phyloP scores from a whole-genome alignment of 2,797 vertebrate species.

The Cyprinodon diabolis region DNA sequence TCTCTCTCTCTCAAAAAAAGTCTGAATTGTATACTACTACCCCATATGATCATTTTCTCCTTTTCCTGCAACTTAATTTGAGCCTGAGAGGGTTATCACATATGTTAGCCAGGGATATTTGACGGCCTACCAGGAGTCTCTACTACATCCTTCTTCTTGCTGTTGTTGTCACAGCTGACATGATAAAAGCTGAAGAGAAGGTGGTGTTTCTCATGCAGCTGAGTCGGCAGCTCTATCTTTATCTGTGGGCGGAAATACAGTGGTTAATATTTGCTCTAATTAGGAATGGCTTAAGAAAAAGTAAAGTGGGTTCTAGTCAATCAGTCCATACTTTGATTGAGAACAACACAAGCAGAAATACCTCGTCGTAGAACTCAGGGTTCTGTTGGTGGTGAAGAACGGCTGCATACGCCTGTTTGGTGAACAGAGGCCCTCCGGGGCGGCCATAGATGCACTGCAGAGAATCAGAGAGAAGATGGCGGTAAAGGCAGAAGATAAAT shows the following conservation, averaged over 20 bases:
- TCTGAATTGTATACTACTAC: too few relatives aligned
- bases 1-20: too few relatives aligned
- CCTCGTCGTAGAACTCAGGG: conserved; percentile 98
- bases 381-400: conserved; percentile 98
- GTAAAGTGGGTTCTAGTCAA: conserved; percentile 4
- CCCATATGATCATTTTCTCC: too few relatives aligned
- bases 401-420: conserved; percentile 86
- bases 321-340: neutral
- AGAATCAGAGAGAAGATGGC: neutral
- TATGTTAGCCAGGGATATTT: neutral
- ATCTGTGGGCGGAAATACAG: conserved; percentile 76
- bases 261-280: neutral
- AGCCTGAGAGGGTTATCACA: neutral
- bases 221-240: conserved; percentile 95
- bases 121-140: conserved; percentile 87
- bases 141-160: conserved; percentile 93
- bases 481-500: neutral
- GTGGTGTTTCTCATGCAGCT: conserved; percentile 95
- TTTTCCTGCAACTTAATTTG: too few relatives aligned
- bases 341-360: conserved; percentile 55
- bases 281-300: neutral
- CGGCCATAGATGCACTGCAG: conserved; percentile 93
- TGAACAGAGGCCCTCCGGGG: conserved; percentile 89
- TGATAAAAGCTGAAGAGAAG: conserved; percentile 96
- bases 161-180: conserved; percentile 94